Evolutionary conservation across 2,797 vertebrate species (phyloP).

Genomic region (Lithobates sylvaticus): DNA sequence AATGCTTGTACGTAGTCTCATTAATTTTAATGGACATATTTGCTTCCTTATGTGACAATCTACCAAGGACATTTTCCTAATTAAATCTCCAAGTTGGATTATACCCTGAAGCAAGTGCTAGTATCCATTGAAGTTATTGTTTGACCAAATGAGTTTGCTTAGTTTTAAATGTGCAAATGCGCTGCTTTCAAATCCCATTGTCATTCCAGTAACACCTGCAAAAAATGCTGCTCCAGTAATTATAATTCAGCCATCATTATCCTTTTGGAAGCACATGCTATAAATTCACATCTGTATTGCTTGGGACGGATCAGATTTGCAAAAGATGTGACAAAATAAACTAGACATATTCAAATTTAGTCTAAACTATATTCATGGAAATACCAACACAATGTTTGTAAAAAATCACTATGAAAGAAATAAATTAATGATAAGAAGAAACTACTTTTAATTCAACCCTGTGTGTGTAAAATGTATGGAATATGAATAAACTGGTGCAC

Average conservation of each 20-base stretch:
- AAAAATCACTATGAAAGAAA: too few species aligned
- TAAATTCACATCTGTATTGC: neutral
- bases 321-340: neutral
- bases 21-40: constrained; percentile 52
- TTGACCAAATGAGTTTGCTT: constrained; percentile 15
- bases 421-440: too few species aligned
- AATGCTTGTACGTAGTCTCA: constrained; percentile 14
- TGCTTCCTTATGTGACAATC: constrained; percentile 36
- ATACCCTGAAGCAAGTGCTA: constrained; percentile 24
- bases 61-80: constrained; percentile 49
- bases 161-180: constrained; percentile 28
- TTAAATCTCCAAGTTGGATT: constrained; percentile 42
- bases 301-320: neutral
- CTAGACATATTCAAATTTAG: neutral
- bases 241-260: constrained; percentile 24
- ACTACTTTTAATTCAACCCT: too few species aligned
- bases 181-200: neutral
- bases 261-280: neutral
- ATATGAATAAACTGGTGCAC: too few species aligned
- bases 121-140: constrained; percentile 34
- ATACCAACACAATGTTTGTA: too few species aligned
- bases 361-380: too few species aligned
- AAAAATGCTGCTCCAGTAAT: constrained; percentile 18
- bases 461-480: too few species aligned
- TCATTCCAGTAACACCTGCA: constrained; percentile 2